Evolutionary conservation across 2,113 vertebrate genomes (phyloP), one percentile per base, ranked within the genome.

Genomic region (Telmatochromis brachygnathus): DNA sequence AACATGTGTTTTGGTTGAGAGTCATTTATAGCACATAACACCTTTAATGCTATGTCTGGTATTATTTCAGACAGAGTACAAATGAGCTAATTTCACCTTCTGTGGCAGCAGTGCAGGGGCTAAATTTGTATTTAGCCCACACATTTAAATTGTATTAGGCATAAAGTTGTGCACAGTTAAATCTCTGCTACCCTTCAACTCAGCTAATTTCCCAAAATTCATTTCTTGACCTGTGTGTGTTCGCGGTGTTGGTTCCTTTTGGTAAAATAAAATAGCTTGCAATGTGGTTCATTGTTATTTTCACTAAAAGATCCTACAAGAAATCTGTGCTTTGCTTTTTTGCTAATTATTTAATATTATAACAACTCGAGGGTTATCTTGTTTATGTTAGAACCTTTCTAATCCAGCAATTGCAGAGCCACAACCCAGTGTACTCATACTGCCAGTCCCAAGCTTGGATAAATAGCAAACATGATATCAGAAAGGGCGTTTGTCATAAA

Each of bases 401-500:
- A 8, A 65, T 37, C 60, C 60, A 65, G 11, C 33, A 37, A 4
- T 21, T 65, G 33, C 33, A 10, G 33, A 65, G 33, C 17, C 60
- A 65, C 17, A 65, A n/a, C 60, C 60, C 30, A 2, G 60, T 37
- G 60, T 65, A 37, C 60, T 65, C 33, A 13, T n/a, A 37, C 17
- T n/a, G 13, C 10, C 19, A 37, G 33, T 65, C 60, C 60, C 33
- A n/a, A 37, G 60, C 17, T 37, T n/a, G 33, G 33, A 65, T 65
- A 65, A 65, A 65, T 5, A 7, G 33, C 33, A n/a, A 65, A 65
- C 60, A 17, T 65, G 10, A 65, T 65, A 7, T 65, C 19, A 5
- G 33, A 35, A 65, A 37, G 21, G 3, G 13, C 0, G 2, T 39
- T 14, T 39, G 35, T 9, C 19, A 23, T 14, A 0, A 70, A 45